Conservation (phyloP, 2,113 vertebrate genomes). For the Aythya baeri region DNA sequence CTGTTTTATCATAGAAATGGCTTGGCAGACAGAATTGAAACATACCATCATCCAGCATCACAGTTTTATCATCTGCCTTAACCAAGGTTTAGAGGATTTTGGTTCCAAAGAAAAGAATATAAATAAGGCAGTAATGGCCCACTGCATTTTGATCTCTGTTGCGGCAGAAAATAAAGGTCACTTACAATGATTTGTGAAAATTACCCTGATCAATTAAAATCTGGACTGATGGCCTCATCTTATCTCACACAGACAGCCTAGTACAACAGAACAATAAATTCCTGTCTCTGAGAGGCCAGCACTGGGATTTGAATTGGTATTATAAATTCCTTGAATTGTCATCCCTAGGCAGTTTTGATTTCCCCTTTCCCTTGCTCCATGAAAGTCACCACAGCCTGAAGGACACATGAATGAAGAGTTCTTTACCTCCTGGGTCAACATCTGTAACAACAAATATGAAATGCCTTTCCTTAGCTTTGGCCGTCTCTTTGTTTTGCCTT, state of each 20-base stretch:
- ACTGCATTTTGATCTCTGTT: background rate
- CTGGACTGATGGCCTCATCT: background rate
- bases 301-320: background rate
- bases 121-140: background rate
- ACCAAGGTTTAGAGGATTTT: background rate
- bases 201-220: slow-evolving; percentile 6
- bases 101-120: background rate
- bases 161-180: slow-evolving; percentile 11
- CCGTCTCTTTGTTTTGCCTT: background rate
- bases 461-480: background rate
- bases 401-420: background rate
- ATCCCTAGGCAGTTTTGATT: background rate
- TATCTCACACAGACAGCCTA: slow-evolving; percentile 28
- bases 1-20: background rate
- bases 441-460: background rate
- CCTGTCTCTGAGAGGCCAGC: background rate
- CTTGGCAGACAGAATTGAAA: background rate
- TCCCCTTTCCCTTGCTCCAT: background rate
- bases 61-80: background rate
- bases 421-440: background rate
- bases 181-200: slow-evolving; percentile 34
- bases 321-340: slow-evolving; percentile 32
- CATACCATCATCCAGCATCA: background rate
- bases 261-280: slow-evolving; percentile 15
- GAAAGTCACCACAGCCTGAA: background rate